A percentile compares a stretch with the other conserved stretches of the same genome.
Conservation (phyloP, 2,888 invertebrate genomes). For the Amiota mariae region DNA sequence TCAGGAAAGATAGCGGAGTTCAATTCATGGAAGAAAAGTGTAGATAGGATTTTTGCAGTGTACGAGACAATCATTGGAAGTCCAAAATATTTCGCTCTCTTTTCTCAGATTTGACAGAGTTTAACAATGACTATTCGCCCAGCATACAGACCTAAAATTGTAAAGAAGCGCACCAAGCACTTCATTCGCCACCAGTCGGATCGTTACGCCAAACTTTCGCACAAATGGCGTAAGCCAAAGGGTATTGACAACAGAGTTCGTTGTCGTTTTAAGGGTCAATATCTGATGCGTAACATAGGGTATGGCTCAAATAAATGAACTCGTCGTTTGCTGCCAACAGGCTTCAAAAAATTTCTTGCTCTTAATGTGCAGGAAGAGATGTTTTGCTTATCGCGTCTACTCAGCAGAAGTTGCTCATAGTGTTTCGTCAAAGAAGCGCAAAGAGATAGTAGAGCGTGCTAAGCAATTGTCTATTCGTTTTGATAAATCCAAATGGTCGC, state of each 20-base stretch:
- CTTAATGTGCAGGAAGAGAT: slow-evolving; percentile 93
- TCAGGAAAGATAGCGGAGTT: slow-evolving; percentile 22
- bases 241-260: too few relatives aligned
- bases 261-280: slow-evolving; percentile 99
- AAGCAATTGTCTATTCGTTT: too few relatives aligned
- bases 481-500: too few relatives aligned
- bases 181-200: slow-evolving; percentile 99
- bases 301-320: slow-evolving; percentile 97
- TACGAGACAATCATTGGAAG: slow-evolving; percentile 35
- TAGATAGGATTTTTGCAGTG: slow-evolving; percentile 35
- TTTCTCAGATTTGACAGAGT: too few relatives aligned
- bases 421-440: slow-evolving; percentile 98
- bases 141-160: slow-evolving; percentile 89
- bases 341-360: slow-evolving; percentile 95
- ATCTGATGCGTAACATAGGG: slow-evolving; percentile 99
- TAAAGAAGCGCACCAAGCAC: slow-evolving; percentile 98
- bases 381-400: slow-evolving; percentile 95
- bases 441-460: too few relatives aligned
- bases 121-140: slow-evolving; percentile 90
- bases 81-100: slow-evolving; percentile 39
- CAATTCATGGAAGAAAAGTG: slow-evolving; percentile 32
- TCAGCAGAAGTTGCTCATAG: slow-evolving; percentile 98
- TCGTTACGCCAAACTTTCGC: too few relatives aligned
- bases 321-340: slow-evolving; percentile 97
- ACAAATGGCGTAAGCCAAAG: too few relatives aligned